Evolutionary conservation across 2,797 vertebrate species (phyloP), one percentile per base, ranked within the genome.

Genomic region (Brachymystax lenok): DNA sequence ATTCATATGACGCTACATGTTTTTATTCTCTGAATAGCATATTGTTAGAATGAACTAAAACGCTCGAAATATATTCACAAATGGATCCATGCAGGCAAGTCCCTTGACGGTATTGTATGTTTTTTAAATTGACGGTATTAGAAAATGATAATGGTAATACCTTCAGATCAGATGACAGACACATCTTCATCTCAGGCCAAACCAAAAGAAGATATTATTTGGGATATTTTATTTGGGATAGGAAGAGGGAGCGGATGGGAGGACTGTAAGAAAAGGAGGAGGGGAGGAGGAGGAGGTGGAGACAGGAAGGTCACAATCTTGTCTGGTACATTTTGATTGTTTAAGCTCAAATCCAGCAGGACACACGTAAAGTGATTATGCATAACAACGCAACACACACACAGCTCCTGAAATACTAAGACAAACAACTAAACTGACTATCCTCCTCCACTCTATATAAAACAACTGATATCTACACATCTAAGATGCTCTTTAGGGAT

Each of bases 91-190:
- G 5, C 79, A 33, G 61, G 33, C 70, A 71, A 7, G 2, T 50
- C 76, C 71, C 77, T 61, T 90, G 85, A 89, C 88, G 79, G 89
- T 87, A 89, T 93, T n/a, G n/a, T n/a, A n/a, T n/a, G n/a, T n/a
- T n/a, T n/a, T n/a, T n/a, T n/a, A n/a, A n/a, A n/a, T n/a, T n/a
- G n/a, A n/a, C n/a, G n/a, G n/a, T n/a, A n/a, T n/a, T n/a, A n/a
- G n/a, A n/a, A n/a, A n/a, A n/a, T n/a, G n/a, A n/a, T n/a, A n/a
- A n/a, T n/a, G n/a, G 68, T 79, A 82, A 82, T 82, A 74, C 75
- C 61, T 76, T 74, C 75, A 82, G 75, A 71, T 75, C 75, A 78
- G 77, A 77, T 79, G 69, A 35, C 81, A 83, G 83, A 75, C 82
- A 90, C 90, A 90, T 92, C 84, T 90, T 92, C 88, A 87, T 91